A percentile compares a stretch with the other conserved stretches of the same genome.
Conservation (phyloP, 2,113 vertebrate genomes). For the Zeus faber region DNA sequence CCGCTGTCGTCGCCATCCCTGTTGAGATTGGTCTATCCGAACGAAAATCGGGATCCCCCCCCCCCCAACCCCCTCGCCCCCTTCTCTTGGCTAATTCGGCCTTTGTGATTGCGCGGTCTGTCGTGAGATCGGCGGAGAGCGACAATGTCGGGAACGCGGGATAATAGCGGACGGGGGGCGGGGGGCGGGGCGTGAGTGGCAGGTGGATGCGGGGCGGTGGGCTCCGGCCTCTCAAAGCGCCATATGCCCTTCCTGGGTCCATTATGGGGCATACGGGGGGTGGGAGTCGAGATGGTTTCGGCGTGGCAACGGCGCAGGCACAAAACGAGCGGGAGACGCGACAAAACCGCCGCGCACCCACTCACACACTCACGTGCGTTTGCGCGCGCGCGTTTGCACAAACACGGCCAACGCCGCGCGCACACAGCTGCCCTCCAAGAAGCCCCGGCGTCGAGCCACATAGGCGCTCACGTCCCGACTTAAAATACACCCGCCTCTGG, state of each 20-base stretch:
- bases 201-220: constrained; percentile 29
- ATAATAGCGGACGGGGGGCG: constrained; percentile 32
- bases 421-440: too few species aligned
- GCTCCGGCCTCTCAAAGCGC: constrained; percentile 54
- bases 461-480: too few species aligned
- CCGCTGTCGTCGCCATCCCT: constrained; percentile 52
- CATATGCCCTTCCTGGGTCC: constrained; percentile 86
- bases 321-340: constrained; percentile 70
- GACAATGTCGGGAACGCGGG: constrained; percentile 36
- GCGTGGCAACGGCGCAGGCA: constrained; percentile 68
- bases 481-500: too few species aligned
- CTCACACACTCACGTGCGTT: constrained; percentile 37
- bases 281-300: constrained; percentile 65
- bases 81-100: constrained; percentile 66
- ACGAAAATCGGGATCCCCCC: too few species aligned
- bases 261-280: constrained; percentile 79
- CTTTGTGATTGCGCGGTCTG: constrained; percentile 84
- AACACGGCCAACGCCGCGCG: constrained; percentile 2
- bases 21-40: constrained; percentile 55
- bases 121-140: constrained; percentile 69
- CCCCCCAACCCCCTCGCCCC: constrained; percentile 56
- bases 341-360: constrained; percentile 17
- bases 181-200: constrained; percentile 42
- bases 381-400: constrained; percentile 15
- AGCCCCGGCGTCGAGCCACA: too few species aligned